Evolutionary conservation across 2,113 vertebrate genomes (phyloP).

Genomic region (Phrynosoma blainvillii): DNA sequence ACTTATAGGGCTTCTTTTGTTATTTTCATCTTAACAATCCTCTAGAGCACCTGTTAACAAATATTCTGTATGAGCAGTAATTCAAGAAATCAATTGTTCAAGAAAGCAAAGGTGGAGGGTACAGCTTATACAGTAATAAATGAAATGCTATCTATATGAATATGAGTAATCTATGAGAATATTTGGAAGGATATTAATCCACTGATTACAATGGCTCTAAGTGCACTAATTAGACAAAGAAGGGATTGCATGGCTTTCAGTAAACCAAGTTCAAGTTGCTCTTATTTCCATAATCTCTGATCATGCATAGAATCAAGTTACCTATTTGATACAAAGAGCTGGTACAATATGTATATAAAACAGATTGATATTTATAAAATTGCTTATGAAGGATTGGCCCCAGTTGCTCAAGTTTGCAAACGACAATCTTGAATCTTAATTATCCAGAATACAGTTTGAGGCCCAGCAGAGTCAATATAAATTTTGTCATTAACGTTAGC

Average conservation of each 20-base stretch:
- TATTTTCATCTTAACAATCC: conserved; percentile 24
- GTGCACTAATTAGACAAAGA: neutral
- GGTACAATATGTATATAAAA: neutral
- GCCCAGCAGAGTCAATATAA: conserved; percentile 53
- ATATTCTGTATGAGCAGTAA: conserved; percentile 31
- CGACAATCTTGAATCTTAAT: conserved; percentile 55
- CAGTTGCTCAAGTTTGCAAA: conserved; percentile 54
- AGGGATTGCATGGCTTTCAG: neutral
- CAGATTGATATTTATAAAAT: conserved; percentile 27
- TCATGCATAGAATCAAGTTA: neutral
- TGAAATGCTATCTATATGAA: neutral
- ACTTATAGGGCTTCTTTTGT: conserved; percentile 49
- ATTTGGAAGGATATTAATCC: conserved; percentile 45
- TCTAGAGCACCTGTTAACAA: conserved; percentile 47
- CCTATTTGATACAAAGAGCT: neutral
- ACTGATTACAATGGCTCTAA: neutral
- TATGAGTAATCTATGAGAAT: conserved; percentile 31
- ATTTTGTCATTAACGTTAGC: conserved; percentile 53
- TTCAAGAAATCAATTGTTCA: conserved; percentile 11
- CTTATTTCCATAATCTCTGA: conserved; percentile 22
- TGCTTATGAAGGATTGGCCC: conserved; percentile 34
- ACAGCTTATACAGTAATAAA: neutral
- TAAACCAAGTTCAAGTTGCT: conserved; percentile 25
- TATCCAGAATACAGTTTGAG: conserved; percentile 51
- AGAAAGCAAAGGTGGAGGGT: neutral